Conservation (phyloP, 1,140 invertebrate genomes). For the Coelopa frigida region DNA sequence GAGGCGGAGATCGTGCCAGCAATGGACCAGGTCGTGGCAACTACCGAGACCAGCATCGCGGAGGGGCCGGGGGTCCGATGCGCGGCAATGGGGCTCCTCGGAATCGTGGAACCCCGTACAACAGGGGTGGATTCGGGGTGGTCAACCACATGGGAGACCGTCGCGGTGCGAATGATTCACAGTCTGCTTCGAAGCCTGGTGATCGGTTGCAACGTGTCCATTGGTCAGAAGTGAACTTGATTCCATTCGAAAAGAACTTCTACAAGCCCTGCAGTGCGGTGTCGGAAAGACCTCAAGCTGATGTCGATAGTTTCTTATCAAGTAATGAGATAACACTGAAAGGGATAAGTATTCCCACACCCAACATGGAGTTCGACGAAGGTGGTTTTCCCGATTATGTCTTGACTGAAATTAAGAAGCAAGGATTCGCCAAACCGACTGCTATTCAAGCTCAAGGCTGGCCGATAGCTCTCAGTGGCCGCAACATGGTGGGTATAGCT, state of each 20-base stretch:
- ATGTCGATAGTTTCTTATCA: slow-evolving; percentile 67
- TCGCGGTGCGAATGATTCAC: too few species aligned
- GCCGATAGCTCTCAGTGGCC: slow-evolving; percentile 87
- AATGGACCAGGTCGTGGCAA: slow-evolving; percentile 8
- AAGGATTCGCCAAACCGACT: slow-evolving; percentile 79
- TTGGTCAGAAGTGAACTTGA: slow-evolving; percentile 63
- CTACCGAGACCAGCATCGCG: slow-evolving; percentile 12
- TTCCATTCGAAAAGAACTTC: slow-evolving; percentile 90
- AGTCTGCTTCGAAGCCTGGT: slow-evolving; percentile 53
- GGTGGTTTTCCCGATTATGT: slow-evolving; percentile 76
- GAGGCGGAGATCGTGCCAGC: slow-evolving; percentile 7
- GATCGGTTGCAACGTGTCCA: slow-evolving; percentile 70
- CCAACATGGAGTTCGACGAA: slow-evolving; percentile 76
- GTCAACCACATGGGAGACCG: slow-evolving; percentile 5
- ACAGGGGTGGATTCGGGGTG: slow-evolving; percentile 7
- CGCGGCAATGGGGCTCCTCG: slow-evolving; percentile 6
- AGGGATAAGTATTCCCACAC: slow-evolving; percentile 71
- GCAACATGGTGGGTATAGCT: slow-evolving; percentile 92
- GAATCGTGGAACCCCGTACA: slow-evolving; percentile 6
- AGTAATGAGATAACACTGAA: slow-evolving; percentile 74
- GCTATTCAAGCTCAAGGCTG: slow-evolving; percentile 86
- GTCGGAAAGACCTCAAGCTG: slow-evolving; percentile 57
- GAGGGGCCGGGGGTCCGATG: slow-evolving; percentile 7
- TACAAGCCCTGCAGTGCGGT: slow-evolving; percentile 75
- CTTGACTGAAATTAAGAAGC: slow-evolving; percentile 68